phyloP scores from a whole-genome alignment of 2,888 invertebrate species.

The Drosophila algonquin region DNA sequence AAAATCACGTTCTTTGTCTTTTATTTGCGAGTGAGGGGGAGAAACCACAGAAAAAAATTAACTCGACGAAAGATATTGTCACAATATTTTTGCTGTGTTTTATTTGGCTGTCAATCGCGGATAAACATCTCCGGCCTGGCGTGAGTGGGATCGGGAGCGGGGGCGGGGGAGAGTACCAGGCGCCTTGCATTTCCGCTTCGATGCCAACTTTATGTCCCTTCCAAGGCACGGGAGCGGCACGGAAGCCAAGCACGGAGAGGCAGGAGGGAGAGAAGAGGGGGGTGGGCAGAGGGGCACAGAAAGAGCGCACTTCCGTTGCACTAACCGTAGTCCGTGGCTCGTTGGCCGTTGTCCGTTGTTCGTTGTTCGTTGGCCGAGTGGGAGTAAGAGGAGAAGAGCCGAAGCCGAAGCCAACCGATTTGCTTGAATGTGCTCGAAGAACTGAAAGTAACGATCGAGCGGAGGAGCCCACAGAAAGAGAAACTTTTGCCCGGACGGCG shows the following conservation, averaged over 20 bases:
- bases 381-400: slow-evolving; percentile 6
- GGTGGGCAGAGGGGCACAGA: slow-evolving; percentile 7
- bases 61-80: slow-evolving; percentile 34
- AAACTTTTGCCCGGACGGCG: slow-evolving; percentile 22
- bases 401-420: slow-evolving; percentile 63
- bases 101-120: slow-evolving; percentile 28
- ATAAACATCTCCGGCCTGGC: neutral
- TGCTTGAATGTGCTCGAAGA: slow-evolving; percentile 76
- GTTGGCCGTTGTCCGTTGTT: neutral
- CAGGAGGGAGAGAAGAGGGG: neutral
- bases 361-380: slow-evolving; percentile 1
- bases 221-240: neutral
- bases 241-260: neutral
- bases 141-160: slow-evolving; percentile 21
- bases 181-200: slow-evolving; percentile 72
- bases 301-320: slow-evolving; percentile 66
- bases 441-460: slow-evolving; percentile 77
- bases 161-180: slow-evolving; percentile 24
- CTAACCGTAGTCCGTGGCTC: slow-evolving; percentile 56
- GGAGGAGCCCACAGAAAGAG: slow-evolving; percentile 18
- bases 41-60: slow-evolving; percentile 13
- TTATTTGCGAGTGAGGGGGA: slow-evolving; percentile 22
- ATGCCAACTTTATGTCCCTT: slow-evolving; percentile 62
- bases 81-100: slow-evolving; percentile 27
- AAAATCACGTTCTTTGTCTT: slow-evolving; percentile 74